Evolutionary conservation across 2,113 vertebrate genomes (phyloP).

Genomic region (Ardeotis arabs): DNA sequence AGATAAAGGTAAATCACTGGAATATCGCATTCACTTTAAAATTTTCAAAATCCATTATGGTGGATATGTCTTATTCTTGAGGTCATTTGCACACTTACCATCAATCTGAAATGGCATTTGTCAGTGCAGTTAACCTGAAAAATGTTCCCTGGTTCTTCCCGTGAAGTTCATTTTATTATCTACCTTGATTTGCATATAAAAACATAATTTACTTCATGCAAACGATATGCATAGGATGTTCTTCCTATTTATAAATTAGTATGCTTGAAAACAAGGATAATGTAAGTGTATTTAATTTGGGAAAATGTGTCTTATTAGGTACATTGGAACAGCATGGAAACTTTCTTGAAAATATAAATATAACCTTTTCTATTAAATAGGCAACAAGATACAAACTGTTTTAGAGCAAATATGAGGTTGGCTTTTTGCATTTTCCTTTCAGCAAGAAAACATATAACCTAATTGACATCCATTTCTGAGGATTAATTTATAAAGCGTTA

Average conservation of each 20-base stretch:
- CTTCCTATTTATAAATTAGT: neutral
- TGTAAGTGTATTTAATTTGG: neutral
- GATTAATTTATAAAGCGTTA: constrained; percentile 6
- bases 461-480: neutral
- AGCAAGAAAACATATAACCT: neutral
- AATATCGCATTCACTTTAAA: neutral
- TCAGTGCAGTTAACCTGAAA: neutral
- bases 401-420: neutral
- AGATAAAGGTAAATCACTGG: neutral
- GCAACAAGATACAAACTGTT: neutral
- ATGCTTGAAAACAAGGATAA: neutral
- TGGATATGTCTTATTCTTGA: neutral
- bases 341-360: neutral
- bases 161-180: neutral
- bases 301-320: neutral
- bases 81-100: neutral
- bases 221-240: neutral
- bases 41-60: neutral
- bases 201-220: neutral
- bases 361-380: neutral
- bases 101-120: neutral
- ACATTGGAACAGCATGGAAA: neutral
- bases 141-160: neutral
- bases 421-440: neutral
- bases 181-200: neutral